Evolutionary conservation across 2,797 vertebrate species (phyloP).

Genomic region (Gadopsis bispinosus): DNA sequence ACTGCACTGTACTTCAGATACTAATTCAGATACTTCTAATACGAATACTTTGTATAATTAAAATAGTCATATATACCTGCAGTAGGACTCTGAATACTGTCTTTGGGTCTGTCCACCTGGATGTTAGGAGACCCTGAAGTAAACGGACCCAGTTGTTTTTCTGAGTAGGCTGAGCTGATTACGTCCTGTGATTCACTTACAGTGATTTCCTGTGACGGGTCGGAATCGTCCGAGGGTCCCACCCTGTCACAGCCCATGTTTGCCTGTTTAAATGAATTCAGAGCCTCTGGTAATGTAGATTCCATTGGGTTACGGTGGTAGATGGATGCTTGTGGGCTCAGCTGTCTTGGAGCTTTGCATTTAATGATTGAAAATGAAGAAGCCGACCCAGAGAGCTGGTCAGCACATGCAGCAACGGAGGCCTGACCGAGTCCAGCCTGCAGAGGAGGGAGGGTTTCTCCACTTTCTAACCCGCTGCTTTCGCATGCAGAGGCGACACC

Average conservation of each 20-base stretch:
- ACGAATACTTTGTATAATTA: not conserved
- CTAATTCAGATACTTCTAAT: not conserved
- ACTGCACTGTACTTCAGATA: not conserved
- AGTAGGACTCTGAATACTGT: conserved; percentile 27
- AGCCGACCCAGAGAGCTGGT: conserved; percentile 7
- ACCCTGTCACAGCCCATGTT: conserved; percentile 20
- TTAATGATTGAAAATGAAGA: conserved; percentile 30
- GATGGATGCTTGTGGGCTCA: conserved; percentile 25
- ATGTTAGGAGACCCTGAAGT: conserved; percentile 23
- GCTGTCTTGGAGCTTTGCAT: conserved; percentile 19
- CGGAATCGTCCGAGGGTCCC: not conserved
- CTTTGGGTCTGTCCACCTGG: conserved; percentile 46
- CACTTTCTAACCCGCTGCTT: conserved; percentile 24
- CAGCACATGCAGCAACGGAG: not conserved
- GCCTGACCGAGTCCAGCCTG: conserved; percentile 2
- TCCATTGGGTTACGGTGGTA: conserved; percentile 17
- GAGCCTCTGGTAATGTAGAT: conserved; percentile 1
- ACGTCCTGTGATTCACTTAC: conserved; percentile 31
- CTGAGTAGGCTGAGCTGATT: conserved; percentile 18
- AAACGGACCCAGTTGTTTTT: conserved; percentile 23
- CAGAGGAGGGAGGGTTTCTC: conserved; percentile 6
- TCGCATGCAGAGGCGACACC: not conserved
- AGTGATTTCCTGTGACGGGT: conserved; percentile 5
- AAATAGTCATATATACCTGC: conserved; percentile 60
- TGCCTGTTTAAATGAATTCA: conserved; percentile 31